Evolutionary conservation across 2,888 invertebrate genomes (phyloP).

Genomic region (Cataglyphis cursor): DNA sequence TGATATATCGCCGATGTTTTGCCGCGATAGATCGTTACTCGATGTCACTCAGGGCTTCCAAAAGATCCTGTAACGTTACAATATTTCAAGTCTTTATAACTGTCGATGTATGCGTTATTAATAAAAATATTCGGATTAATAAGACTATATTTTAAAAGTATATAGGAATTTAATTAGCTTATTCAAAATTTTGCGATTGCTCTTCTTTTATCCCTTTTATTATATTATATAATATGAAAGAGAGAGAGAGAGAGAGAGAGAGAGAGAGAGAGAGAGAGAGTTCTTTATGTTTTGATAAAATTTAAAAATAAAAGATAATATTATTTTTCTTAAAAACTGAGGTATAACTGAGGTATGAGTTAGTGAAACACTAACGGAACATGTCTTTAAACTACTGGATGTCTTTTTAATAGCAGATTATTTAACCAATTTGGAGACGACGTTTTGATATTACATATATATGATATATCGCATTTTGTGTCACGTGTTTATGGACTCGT

Average conservation of each 20-base stretch:
- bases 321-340: not conserved
- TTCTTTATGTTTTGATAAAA: not conserved
- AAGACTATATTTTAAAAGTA: not conserved
- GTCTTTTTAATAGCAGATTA: not conserved
- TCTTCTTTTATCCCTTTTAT: not conserved
- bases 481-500: not conserved
- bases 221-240: not conserved
- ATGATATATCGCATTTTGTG: not conserved
- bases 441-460: not conserved
- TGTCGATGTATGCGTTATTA: not conserved
- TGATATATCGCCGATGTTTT: slow-evolving; percentile 26
- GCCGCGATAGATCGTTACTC: not conserved
- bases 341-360: not conserved
- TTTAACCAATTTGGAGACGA: not conserved
- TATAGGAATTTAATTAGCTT: not conserved
- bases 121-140: not conserved
- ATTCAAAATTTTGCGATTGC: not conserved
- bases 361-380: not conserved
- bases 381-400: not conserved
- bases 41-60: not conserved
- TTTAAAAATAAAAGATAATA: not conserved
- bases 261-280: not conserved
- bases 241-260: not conserved
- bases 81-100: not conserved
- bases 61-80: slow-evolving; percentile 2